Evolutionary conservation across 2,113 vertebrate species (phyloP).

Genomic region (Dromiciops gliroides): DNA sequence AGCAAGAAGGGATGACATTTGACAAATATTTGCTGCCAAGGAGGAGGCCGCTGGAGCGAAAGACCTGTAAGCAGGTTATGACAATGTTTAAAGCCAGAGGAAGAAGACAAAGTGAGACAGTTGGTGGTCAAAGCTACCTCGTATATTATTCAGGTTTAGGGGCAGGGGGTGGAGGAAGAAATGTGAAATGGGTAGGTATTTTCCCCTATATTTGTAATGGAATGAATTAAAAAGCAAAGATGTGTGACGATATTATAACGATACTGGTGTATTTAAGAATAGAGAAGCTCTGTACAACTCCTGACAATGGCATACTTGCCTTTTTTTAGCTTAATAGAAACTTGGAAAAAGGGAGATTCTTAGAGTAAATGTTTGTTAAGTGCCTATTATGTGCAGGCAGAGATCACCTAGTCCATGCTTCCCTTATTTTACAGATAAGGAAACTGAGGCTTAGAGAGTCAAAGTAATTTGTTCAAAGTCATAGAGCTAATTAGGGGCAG

Average conservation of each 20-base stretch:
- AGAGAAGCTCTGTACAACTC: accelerated
- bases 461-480: accelerated
- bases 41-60: constrained; percentile 31
- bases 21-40: constrained; percentile 61
- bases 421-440: background rate
- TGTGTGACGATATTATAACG: background rate
- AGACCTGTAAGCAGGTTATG: background rate
- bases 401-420: accelerated
- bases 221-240: background rate
- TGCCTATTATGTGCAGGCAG: accelerated
- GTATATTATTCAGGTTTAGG: background rate
- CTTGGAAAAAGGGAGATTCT: background rate
- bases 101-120: background rate
- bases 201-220: background rate
- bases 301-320: accelerated
- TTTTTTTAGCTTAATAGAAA: background rate
- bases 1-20: background rate
- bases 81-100: background rate
- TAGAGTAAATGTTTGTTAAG: background rate
- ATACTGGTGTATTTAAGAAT: background rate
- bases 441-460: accelerated
- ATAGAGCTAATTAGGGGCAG: accelerated
- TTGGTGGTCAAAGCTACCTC: accelerated
- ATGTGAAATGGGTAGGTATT: background rate
- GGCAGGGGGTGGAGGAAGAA: background rate